These are phyloP conservation scores for Melanostoma mellinum DNA, from an alignment of 2,888 invertebrate genomes.

Conservation along the genomic window DNA sequence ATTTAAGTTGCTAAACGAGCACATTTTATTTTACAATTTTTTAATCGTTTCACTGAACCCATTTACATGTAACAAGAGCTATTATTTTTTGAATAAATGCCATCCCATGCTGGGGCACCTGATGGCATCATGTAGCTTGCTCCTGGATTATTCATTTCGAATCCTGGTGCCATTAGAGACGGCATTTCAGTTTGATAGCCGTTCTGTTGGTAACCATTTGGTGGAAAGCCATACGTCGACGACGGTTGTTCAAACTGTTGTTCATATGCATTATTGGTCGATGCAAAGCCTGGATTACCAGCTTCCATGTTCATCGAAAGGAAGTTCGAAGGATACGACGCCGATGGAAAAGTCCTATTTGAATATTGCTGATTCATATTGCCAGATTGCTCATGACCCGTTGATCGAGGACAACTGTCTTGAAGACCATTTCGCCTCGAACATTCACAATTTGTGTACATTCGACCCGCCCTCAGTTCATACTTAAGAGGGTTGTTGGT, in stretches of 20 bases:
- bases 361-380: constrained; percentile 82
- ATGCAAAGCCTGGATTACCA: not conserved
- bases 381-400: constrained; percentile 83
- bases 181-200: constrained; percentile 18
- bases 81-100: too few species aligned
- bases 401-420: constrained; percentile 84
- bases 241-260: not conserved
- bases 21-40: too few species aligned
- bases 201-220: constrained; percentile 8
- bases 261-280: not conserved
- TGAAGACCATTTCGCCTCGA: constrained; percentile 84
- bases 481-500: constrained; percentile 82
- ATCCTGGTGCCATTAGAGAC: constrained; percentile 3
- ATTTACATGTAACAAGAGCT: too few species aligned
- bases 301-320: constrained; percentile 75
- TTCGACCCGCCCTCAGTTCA: constrained; percentile 83
- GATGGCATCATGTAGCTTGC: too few species aligned
- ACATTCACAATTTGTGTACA: constrained; percentile 84
- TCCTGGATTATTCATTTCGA: too few species aligned
- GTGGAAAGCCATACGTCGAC: not conserved
- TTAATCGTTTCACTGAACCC: too few species aligned
- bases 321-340: constrained; percentile 76
- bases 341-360: constrained; percentile 81
- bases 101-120: too few species aligned
- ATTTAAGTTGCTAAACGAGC: too few species aligned